A percentile compares a stretch with the other conserved stretches of the same genome.
Evolutionary conservation across 2,797 vertebrate genomes (phyloP).

Genomic region (Periophthalmus magnuspinnatus): DNA sequence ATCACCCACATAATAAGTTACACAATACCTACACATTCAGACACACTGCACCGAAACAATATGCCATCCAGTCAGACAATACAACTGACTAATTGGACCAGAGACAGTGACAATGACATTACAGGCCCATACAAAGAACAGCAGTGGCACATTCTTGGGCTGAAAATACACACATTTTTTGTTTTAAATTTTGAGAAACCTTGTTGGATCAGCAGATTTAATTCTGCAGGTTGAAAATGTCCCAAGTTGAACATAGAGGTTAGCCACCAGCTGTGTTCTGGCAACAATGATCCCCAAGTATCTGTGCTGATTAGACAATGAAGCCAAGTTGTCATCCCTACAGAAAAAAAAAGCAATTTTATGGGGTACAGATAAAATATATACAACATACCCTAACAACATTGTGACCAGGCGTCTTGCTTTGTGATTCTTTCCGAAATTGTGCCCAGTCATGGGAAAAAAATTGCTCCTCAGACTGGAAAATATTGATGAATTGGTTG

Average conservation of each 20-base stretch:
- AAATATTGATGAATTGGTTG: too few relatives aligned
- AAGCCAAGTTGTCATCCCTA: too few relatives aligned
- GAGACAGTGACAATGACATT: constrained; percentile 68
- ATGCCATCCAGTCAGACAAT: constrained; percentile 61
- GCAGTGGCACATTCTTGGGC: constrained; percentile 17
- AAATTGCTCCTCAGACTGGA: too few relatives aligned
- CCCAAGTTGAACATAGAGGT: constrained; percentile 19
- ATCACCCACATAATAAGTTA: constrained; percentile 65
- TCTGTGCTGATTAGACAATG: not conserved
- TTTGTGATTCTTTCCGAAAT: too few relatives aligned
- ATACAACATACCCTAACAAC: too few relatives aligned
- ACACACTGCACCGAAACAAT: constrained; percentile 66
- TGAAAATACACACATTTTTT: constrained; percentile 46
- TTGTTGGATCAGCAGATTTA: constrained; percentile 62
- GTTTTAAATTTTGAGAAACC: constrained; percentile 45
- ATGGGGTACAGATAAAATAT: too few relatives aligned
- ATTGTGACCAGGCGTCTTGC: too few relatives aligned
- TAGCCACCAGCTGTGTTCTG: constrained; percentile 24
- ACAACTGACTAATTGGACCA: constrained; percentile 61
- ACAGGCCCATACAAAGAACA: constrained; percentile 30
- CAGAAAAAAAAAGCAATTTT: too few relatives aligned
- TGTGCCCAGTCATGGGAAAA: too few relatives aligned
- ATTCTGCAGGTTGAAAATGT: constrained; percentile 34
- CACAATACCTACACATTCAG: constrained; percentile 49
- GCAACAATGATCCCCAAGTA: not conserved